Evolutionary conservation across 2,888 invertebrate genomes (phyloP), one percentile per base, ranked within the genome.

Genomic region (Endotricha flammealis): DNA sequence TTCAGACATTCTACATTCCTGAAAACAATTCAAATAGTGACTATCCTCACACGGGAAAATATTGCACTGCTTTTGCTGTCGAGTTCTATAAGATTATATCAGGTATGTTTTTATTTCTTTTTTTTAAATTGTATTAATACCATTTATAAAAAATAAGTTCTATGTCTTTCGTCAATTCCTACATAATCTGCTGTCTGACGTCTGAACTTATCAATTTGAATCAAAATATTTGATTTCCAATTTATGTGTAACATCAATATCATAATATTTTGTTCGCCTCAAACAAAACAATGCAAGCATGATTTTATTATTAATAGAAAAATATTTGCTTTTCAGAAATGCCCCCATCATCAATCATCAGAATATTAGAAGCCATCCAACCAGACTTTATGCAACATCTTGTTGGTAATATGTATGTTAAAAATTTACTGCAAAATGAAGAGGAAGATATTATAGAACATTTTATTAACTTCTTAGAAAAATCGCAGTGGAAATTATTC

Each of bases 1-100:
- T 78, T 12, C 75, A 85, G 49, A 74, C 69, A 30, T 73, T 75
- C 50, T 85, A 83, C 39, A 58, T 73, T 5, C 77, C 70, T 46
- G 79, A 80, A 44, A 61, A 50, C 9, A 64, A 73, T 36, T 74
- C 76, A 14, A 72, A 69, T 38, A 60, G 48, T 43, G 70, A 82
- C 44, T 85, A 76, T 47, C 81, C 85, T 16, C 77, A 74, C 39
- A 64, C 53, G 22, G 72, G 67, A 12, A 73, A 65, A 49, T 74
- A 66, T 47, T 66, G 70, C 34, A 48, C 29, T n/a, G 47, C 46
- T 6, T 77, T 83, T 58, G 76, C 78, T 17, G 62, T 50, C 28
- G 70, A 71, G 22, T 80, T 85, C 47, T 73, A 73, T 50, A 69
- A 70, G 48, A 64, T 76, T 24, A 69, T 83, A 16, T 43, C 61